Percentiles rank a stretch among this genome's conserved stretches.
Evolutionary conservation across 2,888 invertebrate genomes (phyloP).

Genomic region (Dasypolia templi): DNA sequence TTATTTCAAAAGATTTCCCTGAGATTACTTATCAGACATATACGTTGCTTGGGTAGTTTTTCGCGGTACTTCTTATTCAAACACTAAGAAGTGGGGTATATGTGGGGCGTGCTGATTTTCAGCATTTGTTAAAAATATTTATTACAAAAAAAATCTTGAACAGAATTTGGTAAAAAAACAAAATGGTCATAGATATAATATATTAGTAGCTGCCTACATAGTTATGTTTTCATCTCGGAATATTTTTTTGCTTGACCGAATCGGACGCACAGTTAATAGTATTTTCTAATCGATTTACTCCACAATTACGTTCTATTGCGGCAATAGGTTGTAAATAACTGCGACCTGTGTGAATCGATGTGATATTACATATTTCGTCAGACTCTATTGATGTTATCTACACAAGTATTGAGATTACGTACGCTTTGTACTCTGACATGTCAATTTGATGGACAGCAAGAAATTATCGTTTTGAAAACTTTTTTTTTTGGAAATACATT

Average conservation of each 20-base stretch:
- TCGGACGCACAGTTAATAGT: background rate
- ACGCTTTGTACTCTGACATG: constrained; percentile 16
- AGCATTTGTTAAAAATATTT: background rate
- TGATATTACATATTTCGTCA: constrained; percentile 36
- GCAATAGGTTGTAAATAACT: constrained; percentile 29
- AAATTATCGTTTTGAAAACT: background rate
- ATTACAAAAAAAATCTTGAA: background rate
- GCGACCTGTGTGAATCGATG: constrained; percentile 43
- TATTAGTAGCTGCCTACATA: background rate
- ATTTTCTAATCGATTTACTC: constrained; percentile 40
- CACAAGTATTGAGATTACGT: constrained; percentile 13
- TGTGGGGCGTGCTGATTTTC: no score
- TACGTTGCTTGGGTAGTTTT: background rate
- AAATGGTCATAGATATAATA: background rate
- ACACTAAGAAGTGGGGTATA: background rate
- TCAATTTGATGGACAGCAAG: constrained; percentile 6
- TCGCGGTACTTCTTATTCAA: background rate
- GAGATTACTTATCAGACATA: background rate
- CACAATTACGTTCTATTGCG: constrained; percentile 25
- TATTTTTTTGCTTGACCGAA: no score
- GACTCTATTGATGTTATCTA: constrained; percentile 22
- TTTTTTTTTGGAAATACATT: no score
- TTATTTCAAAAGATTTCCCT: no score
- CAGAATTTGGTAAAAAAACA: background rate
- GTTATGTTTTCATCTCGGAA: background rate